A percentile compares a stretch with the other conserved stretches of the same genome.
Evolutionary conservation across 2,888 invertebrate species (phyloP).

Genomic region (Melinaea marsaeus): DNA sequence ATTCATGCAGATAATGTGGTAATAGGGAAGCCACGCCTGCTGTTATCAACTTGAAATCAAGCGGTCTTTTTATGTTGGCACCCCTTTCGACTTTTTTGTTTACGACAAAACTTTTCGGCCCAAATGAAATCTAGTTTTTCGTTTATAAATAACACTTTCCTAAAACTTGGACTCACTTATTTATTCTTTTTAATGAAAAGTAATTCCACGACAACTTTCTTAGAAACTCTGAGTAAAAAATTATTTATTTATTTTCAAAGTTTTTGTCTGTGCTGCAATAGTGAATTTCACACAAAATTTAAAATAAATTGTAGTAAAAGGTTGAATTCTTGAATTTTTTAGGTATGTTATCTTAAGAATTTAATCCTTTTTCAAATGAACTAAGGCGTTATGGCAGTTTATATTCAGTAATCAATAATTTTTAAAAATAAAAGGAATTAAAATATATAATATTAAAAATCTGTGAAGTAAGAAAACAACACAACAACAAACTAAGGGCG

Average conservation of each 20-base stretch:
- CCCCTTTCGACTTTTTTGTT: conserved; percentile 45
- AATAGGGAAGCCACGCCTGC: conserved; percentile 43
- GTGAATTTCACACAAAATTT: neutral
- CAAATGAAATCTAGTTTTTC: conserved; percentile 38
- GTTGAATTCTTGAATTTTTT: too few relatives aligned
- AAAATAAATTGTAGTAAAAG: neutral
- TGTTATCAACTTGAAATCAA: conserved; percentile 64
- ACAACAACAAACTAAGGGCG: conserved; percentile 2
- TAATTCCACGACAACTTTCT: conserved; percentile 12
- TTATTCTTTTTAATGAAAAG: conserved; percentile 29
- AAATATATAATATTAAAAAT: neutral
- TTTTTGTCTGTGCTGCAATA: neutral
- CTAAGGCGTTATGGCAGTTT: too few relatives aligned
- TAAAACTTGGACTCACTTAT: conserved; percentile 20
- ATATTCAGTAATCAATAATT: neutral
- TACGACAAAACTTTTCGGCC: conserved; percentile 36
- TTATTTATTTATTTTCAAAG: neutral
- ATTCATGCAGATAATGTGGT: conserved; percentile 17
- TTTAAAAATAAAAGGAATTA: neutral
- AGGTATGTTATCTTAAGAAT: too few relatives aligned
- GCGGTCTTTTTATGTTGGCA: conserved; percentile 59
- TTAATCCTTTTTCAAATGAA: too few relatives aligned
- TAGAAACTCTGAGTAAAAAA: conserved; percentile 4
- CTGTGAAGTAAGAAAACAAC: neutral
- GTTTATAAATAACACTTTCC: conserved; percentile 33